These are phyloP conservation scores for Cromileptes altivelis DNA, from an alignment of 2,113 vertebrate genomes.

Conservation along the genomic window DNA sequence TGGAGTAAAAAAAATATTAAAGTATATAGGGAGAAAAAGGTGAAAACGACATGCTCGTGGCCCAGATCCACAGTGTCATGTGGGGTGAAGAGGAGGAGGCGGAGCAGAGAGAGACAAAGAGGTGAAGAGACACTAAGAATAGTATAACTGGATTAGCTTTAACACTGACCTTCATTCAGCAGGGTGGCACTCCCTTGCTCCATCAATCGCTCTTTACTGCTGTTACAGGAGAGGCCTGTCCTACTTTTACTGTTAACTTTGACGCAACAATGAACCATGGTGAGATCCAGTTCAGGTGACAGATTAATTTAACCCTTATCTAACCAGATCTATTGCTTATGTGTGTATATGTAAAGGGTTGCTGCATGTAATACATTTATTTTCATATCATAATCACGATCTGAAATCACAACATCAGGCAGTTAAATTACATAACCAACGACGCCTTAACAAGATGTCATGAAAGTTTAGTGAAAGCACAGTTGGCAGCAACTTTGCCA, in stretches of 20 bases:
- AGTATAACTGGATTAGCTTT: slow-evolving; percentile 74
- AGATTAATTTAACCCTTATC: slow-evolving; percentile 19
- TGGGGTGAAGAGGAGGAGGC: slow-evolving; percentile 31
- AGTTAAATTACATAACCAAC: background rate
- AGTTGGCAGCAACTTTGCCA: background rate
- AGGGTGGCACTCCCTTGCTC: slow-evolving; percentile 37
- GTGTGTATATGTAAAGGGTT: background rate
- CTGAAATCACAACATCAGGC: background rate
- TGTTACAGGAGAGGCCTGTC: slow-evolving; percentile 42
- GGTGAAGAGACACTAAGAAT: slow-evolving; percentile 74
- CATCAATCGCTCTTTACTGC: slow-evolving; percentile 39
- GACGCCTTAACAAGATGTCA: background rate
- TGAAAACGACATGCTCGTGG: slow-evolving; percentile 48
- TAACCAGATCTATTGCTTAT: background rate
- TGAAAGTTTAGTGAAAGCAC: background rate
- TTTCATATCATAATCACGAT: background rate
- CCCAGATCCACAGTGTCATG: slow-evolving; percentile 50
- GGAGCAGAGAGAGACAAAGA: slow-evolving; percentile 49
- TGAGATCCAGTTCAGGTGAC: slow-evolving; percentile 3
- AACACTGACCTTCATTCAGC: slow-evolving; percentile 68
- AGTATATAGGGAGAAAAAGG: background rate
- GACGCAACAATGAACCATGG: background rate
- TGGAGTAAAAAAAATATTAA: background rate
- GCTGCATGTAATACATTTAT: background rate
- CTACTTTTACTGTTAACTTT: slow-evolving; percentile 50